Base-by-base conservation (phyloP, 35 echinoderm and acorn worm genomes). In the Ophiothrix spiculata region DNA sequence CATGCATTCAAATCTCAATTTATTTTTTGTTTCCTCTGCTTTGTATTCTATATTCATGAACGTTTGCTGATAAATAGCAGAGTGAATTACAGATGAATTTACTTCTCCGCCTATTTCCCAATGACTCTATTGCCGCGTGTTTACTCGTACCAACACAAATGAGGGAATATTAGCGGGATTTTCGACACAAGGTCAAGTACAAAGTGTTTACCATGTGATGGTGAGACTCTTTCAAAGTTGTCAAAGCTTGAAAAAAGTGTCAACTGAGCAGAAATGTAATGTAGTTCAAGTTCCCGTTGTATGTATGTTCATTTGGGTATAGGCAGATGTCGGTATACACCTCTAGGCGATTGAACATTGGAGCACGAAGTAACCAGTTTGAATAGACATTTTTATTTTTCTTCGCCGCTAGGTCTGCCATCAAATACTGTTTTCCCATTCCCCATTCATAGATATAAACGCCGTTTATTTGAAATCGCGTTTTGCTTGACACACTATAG, bases 91-190 rank as follows among this genome's bases (percentile, higher is more conserved):
- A n/a, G 60, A 69, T 69, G 60, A 69, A 28, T 69, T 69, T 69
- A 69, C 60, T 69, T n/a, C n/a, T n/a, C n/a, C n/a, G n/a, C n/a
- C n/a, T 69, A 69, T 69, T 69, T 69, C 60, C 60, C 60, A 69
- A 69, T 69, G 60, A 69, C 16, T 69, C 10, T 69, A 69, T 69
- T 15, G 60, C 60, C 60, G 29, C 29, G 60, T 69, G 60, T 69
- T 69, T 69, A 69, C 60, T 69, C 60, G 17, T 69, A 12, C 3
- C 60, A 69, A 69, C 60, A 69, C 60, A 69, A 69, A 69, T 69
- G 16, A 12, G 60, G 60, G 60, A 19, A 49, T 49, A 69, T 69
- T 69, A 25, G 60, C 60, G 60, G 6, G 60, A 69, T 69, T 69
- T 25, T 69, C 60, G 1, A n/a, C 25, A 69, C 60, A 69, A 69